Conservation (phyloP, 1,140 invertebrate species). For the Druon quercuslanigerum region DNA sequence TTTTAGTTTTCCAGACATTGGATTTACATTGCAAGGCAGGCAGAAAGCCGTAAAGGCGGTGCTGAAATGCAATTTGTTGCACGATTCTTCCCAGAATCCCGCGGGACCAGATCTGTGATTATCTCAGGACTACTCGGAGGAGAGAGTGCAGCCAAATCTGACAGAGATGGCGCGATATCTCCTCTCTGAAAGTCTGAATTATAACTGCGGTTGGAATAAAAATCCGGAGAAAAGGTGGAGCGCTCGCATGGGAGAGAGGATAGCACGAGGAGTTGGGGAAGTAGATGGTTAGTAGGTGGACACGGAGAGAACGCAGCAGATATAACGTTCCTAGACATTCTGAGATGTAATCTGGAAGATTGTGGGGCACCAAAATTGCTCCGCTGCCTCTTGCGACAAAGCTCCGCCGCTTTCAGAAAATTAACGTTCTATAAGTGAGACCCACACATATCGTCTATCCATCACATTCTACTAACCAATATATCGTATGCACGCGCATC, state of each 20-base stretch:
- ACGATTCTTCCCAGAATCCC: constrained; percentile 52
- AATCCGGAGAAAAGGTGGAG: background rate
- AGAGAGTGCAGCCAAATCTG: background rate
- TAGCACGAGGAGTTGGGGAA: background rate
- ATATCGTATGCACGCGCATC: constrained; percentile 51
- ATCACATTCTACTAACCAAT: background rate
- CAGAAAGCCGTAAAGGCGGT: constrained; percentile 3
- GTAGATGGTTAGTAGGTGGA: constrained; percentile 29
- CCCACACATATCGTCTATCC: constrained; percentile 42
- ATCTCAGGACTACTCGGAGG: constrained; percentile 37
- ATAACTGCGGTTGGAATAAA: too few relatives aligned
- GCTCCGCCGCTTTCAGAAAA: constrained; percentile 65
- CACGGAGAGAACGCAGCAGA: constrained; percentile 30
- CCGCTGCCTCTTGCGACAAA: constrained; percentile 50
- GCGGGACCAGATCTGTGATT: constrained; percentile 50
- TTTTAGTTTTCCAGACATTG: too few relatives aligned
- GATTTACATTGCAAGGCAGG: background rate
- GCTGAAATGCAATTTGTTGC: constrained; percentile 45
- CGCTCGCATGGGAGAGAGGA: background rate
- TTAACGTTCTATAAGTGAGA: constrained; percentile 65
- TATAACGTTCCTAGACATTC: constrained; percentile 55
- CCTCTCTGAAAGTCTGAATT: too few relatives aligned
- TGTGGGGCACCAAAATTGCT: constrained; percentile 69
- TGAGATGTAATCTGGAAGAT: constrained; percentile 67
- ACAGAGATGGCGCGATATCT: too few relatives aligned